Percentiles rank a stretch among this genome's conserved stretches.
Conservation (phyloP, 2,797 vertebrate species). For the Molossus alvarezi region DNA sequence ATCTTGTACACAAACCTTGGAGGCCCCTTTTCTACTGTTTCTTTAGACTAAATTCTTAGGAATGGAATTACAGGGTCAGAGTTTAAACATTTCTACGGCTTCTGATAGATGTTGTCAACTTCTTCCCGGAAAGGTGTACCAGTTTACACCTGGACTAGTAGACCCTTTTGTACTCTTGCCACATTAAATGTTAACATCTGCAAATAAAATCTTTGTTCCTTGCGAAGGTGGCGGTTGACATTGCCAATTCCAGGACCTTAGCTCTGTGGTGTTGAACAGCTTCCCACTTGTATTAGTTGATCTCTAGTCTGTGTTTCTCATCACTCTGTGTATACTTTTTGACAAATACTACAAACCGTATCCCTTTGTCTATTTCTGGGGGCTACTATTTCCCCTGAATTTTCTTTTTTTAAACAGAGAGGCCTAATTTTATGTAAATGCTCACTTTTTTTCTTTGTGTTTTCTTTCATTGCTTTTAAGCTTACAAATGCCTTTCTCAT, state of each 20-base stretch:
- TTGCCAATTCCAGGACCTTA: not conserved
- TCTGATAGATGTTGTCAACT: not conserved
- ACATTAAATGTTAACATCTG: not conserved
- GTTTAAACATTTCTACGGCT: not conserved
- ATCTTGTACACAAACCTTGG: not conserved
- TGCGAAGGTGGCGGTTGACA: not conserved
- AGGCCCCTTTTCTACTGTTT: not conserved
- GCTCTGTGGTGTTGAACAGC: not conserved
- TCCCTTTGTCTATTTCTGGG: not conserved
- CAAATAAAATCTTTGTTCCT: not conserved
- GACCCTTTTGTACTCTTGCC: not conserved
- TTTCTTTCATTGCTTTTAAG: constrained; percentile 10
- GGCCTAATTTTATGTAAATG: not conserved
- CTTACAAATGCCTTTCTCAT: not conserved
- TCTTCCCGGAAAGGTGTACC: not conserved
- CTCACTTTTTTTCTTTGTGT: not conserved
- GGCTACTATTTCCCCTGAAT: not conserved
- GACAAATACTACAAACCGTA: not conserved
- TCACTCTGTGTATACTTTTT: not conserved
- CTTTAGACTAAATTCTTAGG: not conserved
- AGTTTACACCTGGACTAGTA: not conserved
- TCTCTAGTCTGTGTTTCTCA: not conserved
- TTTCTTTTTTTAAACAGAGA: not conserved
- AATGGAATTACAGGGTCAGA: not conserved
- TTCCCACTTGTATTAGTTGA: not conserved